Conservation (phyloP, 2,113 vertebrate genomes). For the Dasyurus viverrinus region DNA sequence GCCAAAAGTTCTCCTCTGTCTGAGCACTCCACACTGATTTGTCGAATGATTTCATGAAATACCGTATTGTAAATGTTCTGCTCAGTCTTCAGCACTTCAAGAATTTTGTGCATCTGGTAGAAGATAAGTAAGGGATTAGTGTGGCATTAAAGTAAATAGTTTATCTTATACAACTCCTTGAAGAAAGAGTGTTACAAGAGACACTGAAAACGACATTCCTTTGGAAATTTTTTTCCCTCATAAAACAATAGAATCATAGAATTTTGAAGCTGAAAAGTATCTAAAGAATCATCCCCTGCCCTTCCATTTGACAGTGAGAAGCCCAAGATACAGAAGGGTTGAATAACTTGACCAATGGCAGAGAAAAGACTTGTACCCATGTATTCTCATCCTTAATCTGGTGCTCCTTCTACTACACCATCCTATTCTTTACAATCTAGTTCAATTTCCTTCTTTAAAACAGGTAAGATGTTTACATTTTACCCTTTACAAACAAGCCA, state of each 20-base stretch:
- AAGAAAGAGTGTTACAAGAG: neutral
- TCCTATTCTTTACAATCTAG: neutral
- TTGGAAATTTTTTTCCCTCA: neutral
- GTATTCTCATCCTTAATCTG: neutral
- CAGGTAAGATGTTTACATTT: neutral
- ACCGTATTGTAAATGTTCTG: constrained; percentile 93
- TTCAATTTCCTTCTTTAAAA: neutral
- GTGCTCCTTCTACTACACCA: neutral
- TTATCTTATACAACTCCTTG: neutral
- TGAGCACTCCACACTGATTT: constrained; percentile 91
- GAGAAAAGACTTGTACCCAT: neutral
- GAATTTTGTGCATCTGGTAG: constrained; percentile 87
- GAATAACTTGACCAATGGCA: neutral
- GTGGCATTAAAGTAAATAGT: neutral
- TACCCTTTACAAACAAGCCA: neutral
- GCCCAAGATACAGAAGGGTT: neutral
- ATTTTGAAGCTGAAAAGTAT: no score
- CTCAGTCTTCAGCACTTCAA: constrained; percentile 88
- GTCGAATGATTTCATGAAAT: constrained; percentile 93
- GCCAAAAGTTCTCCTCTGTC: constrained; percentile 93
- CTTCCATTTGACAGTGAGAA: no score
- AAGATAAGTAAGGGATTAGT: constrained; percentile 38
- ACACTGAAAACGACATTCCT: neutral
- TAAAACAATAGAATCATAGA: neutral
- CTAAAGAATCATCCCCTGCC: neutral